A percentile compares a stretch with the other conserved stretches of the same genome.
Evolutionary conservation across 2,888 invertebrate genomes (phyloP).

Genomic region (Griposia aprilina): DNA sequence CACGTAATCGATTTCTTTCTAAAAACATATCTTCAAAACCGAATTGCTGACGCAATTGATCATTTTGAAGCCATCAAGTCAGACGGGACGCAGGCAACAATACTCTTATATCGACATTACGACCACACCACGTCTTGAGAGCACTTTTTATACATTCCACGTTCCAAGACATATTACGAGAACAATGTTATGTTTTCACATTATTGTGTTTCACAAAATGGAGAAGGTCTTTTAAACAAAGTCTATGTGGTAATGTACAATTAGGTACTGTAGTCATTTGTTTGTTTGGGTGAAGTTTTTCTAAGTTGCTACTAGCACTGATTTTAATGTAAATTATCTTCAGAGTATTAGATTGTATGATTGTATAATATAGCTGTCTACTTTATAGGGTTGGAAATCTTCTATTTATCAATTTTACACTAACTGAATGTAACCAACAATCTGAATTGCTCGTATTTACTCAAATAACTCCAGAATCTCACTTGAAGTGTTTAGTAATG

Average conservation of each 20-base stretch:
- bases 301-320: neutral
- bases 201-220: slow-evolving; percentile 54
- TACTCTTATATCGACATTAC: slow-evolving; percentile 34
- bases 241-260: slow-evolving; percentile 38
- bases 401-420: neutral
- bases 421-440: neutral
- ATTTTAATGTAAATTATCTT: neutral
- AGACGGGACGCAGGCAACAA: slow-evolving; percentile 21
- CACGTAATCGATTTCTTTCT: neutral
- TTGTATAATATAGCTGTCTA: neutral
- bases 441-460: neutral
- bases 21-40: neutral
- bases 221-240: slow-evolving; percentile 18
- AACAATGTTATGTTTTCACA: slow-evolving; percentile 59
- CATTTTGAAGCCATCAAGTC: slow-evolving; percentile 40
- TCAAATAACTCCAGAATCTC: neutral
- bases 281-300: neutral
- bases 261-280: slow-evolving; percentile 22
- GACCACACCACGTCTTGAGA: slow-evolving; percentile 31
- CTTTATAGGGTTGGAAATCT: neutral
- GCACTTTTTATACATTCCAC: slow-evolving; percentile 58
- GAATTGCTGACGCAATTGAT: slow-evolving; percentile 29
- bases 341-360: neutral
- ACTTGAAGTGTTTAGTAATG: neutral
- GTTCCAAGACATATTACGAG: slow-evolving; percentile 53